Conservation (phyloP, 2,888 invertebrate species). For the Cyrtodaria siliqua region DNA sequence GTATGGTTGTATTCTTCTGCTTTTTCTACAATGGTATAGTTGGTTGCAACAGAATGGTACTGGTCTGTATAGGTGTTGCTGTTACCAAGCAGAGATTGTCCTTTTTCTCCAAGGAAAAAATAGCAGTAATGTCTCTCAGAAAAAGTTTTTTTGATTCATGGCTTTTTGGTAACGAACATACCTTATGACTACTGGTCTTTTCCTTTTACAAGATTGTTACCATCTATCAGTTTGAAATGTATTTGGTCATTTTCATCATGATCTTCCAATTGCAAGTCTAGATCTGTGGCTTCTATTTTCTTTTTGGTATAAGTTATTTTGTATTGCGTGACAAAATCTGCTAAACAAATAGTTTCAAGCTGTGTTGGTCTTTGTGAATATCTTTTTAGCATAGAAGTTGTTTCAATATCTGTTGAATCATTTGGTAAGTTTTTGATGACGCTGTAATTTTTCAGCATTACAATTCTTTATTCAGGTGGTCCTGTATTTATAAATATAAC, state of each 20-base stretch:
- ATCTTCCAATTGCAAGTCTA: no score
- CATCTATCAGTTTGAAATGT: background rate
- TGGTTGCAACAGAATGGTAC: background rate
- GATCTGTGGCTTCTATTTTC: background rate
- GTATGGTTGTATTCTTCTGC: slow-evolving; percentile 13
- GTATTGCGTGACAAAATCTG: background rate
- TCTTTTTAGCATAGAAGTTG: no score
- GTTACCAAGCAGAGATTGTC: slow-evolving; percentile 13
- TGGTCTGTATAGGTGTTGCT: slow-evolving; percentile 14
- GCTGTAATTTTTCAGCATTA: no score
- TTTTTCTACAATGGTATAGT: background rate
- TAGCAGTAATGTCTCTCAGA: slow-evolving; percentile 71
- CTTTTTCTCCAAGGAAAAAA: slow-evolving; percentile 75
- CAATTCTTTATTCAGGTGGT: no score
- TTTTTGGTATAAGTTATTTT: background rate
- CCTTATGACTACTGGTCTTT: slow-evolving; percentile 21
- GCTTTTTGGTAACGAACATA: slow-evolving; percentile 42
- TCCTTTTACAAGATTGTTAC: background rate
- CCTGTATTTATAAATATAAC: no score
- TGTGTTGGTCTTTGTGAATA: no score
- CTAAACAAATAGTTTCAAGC: no score
- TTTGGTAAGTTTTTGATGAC: no score
- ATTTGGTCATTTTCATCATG: background rate
- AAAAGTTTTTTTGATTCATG: slow-evolving; percentile 65
- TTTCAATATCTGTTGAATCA: no score